phyloP scores from a whole-genome alignment of 2,797 vertebrate genomes.

The Podargus strigoides region DNA sequence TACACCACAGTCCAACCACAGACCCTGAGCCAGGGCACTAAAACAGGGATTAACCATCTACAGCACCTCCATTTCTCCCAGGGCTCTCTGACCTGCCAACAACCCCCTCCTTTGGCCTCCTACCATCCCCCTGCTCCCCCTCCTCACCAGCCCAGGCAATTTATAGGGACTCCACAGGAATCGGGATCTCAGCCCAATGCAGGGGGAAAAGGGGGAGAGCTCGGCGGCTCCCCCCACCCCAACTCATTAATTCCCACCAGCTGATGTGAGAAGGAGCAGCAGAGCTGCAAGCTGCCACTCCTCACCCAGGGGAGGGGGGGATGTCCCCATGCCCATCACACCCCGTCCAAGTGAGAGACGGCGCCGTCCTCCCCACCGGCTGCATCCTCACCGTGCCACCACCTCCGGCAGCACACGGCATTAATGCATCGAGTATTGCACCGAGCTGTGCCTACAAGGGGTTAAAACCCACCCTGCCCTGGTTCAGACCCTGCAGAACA shows the following conservation, averaged over 20 bases:
- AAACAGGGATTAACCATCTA: not conserved
- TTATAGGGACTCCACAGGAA: not conserved
- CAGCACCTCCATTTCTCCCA: not conserved
- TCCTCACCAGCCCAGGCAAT: not conserved
- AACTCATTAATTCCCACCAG: not conserved
- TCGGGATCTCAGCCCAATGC: not conserved
- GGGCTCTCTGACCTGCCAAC: not conserved
- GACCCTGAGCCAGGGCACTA: not conserved
- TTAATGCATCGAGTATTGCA: fast-evolving
- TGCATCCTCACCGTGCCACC: fast-evolving
- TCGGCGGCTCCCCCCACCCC: fast-evolving
- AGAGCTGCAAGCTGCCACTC: not conserved
- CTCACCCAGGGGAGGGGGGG: not conserved
- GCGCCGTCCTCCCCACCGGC: not conserved
- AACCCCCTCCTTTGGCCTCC: fast-evolving
- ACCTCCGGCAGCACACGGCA: fast-evolving
- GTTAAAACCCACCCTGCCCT: not conserved
- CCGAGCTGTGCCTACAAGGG: not conserved
- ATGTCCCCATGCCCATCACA: not conserved
- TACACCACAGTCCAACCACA: not conserved
- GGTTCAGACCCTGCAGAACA: not conserved
- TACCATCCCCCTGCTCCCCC: not conserved
- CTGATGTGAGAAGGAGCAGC: not conserved
- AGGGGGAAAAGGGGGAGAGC: not conserved
- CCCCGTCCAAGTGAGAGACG: not conserved